Evolutionary conservation across 2,888 invertebrate genomes (phyloP), one percentile per base, ranked within the genome.

Genomic region (Agapostemon virescens): DNA sequence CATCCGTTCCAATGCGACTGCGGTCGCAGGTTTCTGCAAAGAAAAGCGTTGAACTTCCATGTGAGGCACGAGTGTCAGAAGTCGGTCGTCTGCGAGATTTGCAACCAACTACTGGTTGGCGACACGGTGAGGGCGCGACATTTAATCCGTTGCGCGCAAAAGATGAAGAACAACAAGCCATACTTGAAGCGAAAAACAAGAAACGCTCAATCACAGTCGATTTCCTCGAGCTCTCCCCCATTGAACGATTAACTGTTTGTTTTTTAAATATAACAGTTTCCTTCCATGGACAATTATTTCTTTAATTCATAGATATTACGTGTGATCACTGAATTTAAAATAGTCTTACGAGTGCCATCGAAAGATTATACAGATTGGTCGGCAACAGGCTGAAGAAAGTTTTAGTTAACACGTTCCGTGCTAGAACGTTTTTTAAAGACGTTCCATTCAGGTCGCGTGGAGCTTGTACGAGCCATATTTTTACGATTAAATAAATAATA

Each of bases 41-140:
- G 0, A 4, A 86, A 86, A 11, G 0, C 0, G 0, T 4, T 82
- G 11, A 80, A n/a, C 0, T 72, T 26, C 23, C 86, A 86, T 9
- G 0, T 11, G 6, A 84, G 0, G 0, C 75, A 83, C 33, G 66
- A 64, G 0, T 86, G 86, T 15, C 13, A 61, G 2, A 30, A 13
- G 5, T 0, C 0, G 0, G 3, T 55, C 0, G n/a, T 0, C 1
- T 86, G 86, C 33, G 0, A 2, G 0, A 2, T 23, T 0, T 86
- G 86, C 2, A 2, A 61, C 0, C 17, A 0, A 0, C 4, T 0
- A 0, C 5, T 80, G 0, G 0, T 0, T 0, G 82, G 74, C 0
- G 0, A 1, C 0, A 0, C 0, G 0, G 1, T 77, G 1, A 0
- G 55, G 3, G 0, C 0, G 1, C 63, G 42, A n/a, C 61, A 63